Evolutionary conservation across 2,113 vertebrate species (phyloP).

Genomic region (Equus quagga): DNA sequence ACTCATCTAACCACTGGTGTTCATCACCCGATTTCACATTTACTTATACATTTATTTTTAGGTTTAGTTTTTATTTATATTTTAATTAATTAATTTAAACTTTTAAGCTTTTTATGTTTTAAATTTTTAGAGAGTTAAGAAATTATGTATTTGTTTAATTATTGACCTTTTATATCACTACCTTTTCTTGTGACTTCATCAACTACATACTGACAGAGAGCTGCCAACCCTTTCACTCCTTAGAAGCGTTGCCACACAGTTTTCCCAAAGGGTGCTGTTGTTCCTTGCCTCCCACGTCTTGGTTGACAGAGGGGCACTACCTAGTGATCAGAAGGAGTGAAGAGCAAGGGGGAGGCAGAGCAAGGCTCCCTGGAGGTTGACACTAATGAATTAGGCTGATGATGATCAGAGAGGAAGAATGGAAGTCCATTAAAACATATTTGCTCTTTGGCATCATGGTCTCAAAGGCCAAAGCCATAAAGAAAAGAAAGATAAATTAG

Average conservation of each 20-base stretch:
- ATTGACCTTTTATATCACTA: neutral
- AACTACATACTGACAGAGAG: neutral
- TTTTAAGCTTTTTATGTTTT: neutral
- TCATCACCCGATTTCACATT: neutral
- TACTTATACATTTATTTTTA: neutral
- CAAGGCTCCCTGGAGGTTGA: neutral
- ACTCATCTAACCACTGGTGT: neutral
- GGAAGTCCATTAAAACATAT: neutral
- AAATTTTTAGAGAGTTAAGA: neutral
- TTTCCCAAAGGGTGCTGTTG: neutral
- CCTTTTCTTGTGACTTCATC: neutral
- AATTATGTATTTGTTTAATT: neutral
- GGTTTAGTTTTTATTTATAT: neutral
- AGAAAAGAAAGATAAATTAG: neutral
- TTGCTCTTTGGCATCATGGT: neutral
- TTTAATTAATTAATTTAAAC: slow-evolving; percentile 5
- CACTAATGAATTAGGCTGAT: neutral
- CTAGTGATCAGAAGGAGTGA: neutral
- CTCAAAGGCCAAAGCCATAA: neutral
- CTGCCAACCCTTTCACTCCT: neutral
- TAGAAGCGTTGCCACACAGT: neutral
- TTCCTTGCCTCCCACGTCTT: neutral
- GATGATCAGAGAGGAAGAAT: neutral
- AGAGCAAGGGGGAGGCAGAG: neutral
- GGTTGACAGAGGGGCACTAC: neutral